These are phyloP conservation scores for Cliona cf. orientalis DNA, from an alignment of 37 sponge, comb jelly and placozoan species.

Conservation along the genomic window DNA sequence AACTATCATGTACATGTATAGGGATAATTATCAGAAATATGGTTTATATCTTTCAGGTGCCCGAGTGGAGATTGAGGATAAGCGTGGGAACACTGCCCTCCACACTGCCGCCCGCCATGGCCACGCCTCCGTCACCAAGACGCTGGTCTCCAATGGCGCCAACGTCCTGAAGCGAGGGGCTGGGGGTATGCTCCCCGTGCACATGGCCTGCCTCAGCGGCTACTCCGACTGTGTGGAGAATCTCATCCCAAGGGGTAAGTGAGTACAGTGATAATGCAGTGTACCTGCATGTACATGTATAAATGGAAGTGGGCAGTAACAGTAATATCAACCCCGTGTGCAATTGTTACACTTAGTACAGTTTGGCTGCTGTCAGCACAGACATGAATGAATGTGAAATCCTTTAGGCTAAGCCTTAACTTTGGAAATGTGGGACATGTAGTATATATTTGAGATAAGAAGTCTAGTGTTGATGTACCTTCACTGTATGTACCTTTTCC, in stretches of 20 bases:
- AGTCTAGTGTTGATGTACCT: constrained; percentile 14
- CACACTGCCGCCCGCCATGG: constrained; percentile 90
- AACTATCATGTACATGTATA: too few relatives aligned
- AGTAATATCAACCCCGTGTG: background rate
- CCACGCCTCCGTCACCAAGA: constrained; percentile 79
- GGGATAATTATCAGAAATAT: too few relatives aligned
- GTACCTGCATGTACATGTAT: constrained; percentile 8
- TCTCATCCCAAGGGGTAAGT: constrained; percentile 57
- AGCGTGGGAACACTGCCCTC: constrained; percentile 81
- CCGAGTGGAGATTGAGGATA: constrained; percentile 75
- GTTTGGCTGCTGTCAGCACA: too few relatives aligned
- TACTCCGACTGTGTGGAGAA: constrained; percentile 87
- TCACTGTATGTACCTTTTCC: background rate
- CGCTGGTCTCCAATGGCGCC: constrained; percentile 72
- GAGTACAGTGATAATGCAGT: background rate
- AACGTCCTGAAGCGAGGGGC: constrained; percentile 59
- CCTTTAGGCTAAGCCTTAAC: too few relatives aligned
- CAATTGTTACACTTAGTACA: too few relatives aligned
- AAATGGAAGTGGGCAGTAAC: background rate
- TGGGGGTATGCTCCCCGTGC: constrained; percentile 85
- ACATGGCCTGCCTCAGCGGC: constrained; percentile 92
- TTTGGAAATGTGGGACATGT: background rate
- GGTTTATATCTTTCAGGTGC: constrained; percentile 70
- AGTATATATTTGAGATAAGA: constrained; percentile 13
- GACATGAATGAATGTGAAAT: too few relatives aligned